Base-by-base conservation (phyloP, 1,140 invertebrate genomes). In the Elysia chlorotica region DNA sequence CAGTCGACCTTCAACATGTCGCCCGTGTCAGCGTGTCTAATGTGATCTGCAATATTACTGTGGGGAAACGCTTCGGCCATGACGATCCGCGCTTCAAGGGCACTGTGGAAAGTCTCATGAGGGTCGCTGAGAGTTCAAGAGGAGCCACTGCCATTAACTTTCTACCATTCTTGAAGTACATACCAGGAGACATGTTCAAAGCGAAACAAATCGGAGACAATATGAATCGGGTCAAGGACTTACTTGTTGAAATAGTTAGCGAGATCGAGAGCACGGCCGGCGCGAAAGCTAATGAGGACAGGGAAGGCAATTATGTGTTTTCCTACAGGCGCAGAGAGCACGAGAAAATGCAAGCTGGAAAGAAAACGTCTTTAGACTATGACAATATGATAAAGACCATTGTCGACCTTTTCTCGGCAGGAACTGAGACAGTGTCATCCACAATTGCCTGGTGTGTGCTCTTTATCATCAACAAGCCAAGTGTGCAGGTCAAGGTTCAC, bases 11-110 rank as follows among this genome's bases (percentile, higher is more conserved):
- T 23, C 25, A 33, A 25, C 38, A 48, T 37, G 23, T 71, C 21
- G 38, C 75, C 31, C 61, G 57, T 33, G 59, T 65, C 93, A 92
- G 93, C 2, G 92, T 96, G 65, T 94, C 93, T 81, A 98, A 97
- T 85, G 94, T 97, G 0, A 96, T 98, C 72, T 96, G 95, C 84
- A 93, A 92, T 31, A 91, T 97, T 38, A 91, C 95, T 74, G 97
- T 97, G 94, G 93, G 93, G 23, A 91, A 94, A 0, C 89, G 94
- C 5, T 97, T 96, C 84, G 90, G 91, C 54, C 90, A 92, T 37
- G 61, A 70, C 19, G 80, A 81, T 48, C 65, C 61, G 2, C 28
- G 59, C 1, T 81, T 81, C 69, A 19, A 54, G 3, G 36, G 61
- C 5, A 74, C 56, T 56, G 33, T 81, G 28, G 25, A 71, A 0